A percentile compares a stretch with the other conserved stretches of the same genome.
phyloP scores from a whole-genome alignment of 2,113 vertebrate species.

The Aegithalos caudatus region DNA sequence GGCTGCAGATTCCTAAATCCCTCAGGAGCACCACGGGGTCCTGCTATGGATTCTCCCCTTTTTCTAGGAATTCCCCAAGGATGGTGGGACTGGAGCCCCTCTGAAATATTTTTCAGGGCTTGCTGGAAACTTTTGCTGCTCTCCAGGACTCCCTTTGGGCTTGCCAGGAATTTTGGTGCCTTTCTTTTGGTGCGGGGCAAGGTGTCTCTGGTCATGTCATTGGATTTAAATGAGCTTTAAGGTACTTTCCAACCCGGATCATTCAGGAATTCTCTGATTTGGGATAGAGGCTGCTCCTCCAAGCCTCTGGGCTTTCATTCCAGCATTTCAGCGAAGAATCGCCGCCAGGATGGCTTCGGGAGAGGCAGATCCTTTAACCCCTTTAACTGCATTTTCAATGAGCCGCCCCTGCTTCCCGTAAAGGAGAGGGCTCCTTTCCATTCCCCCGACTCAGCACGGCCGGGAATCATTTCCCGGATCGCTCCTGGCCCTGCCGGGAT shows the following conservation, averaged over 20 bases:
- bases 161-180: background rate
- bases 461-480: background rate
- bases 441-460: background rate
- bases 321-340: fast-evolving
- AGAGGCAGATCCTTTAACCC: background rate
- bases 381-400: background rate
- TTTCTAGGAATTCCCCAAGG: background rate
- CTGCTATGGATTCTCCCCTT: background rate
- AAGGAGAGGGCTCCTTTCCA: background rate
- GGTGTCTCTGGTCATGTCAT: background rate
- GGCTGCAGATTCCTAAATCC: background rate
- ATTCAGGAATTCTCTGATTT: background rate
- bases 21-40: background rate
- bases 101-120: background rate
- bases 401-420: background rate
- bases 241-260: background rate
- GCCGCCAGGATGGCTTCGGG: fast-evolving
- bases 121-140: background rate
- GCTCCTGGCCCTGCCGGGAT: fast-evolving
- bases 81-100: fast-evolving
- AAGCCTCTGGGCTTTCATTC: background rate
- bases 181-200: background rate
- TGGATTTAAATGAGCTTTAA: background rate
- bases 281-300: background rate
- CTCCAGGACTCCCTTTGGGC: fast-evolving